Evolutionary conservation across 2,888 invertebrate species (phyloP).

Genomic region (Phyto melanocephala): DNA sequence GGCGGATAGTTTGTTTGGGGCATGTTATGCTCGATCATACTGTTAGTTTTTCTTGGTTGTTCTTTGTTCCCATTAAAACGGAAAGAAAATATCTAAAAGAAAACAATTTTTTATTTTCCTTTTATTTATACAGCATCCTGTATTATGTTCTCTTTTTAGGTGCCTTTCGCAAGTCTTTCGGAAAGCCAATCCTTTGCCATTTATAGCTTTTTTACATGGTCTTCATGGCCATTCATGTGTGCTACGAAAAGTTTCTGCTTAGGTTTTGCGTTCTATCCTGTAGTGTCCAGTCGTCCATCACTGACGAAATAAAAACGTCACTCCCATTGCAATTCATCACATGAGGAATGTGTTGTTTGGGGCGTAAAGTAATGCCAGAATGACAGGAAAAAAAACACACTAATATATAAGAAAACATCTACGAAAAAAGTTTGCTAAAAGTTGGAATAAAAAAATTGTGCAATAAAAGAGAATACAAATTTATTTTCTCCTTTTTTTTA

Average conservation of each 20-base stretch:
- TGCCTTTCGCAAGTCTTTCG: conserved; percentile 12
- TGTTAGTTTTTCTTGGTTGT: conserved; percentile 37
- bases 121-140: conserved; percentile 40
- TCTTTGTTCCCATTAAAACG: conserved; percentile 26
- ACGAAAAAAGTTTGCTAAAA: conserved; percentile 38
- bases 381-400: not conserved
- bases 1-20: conserved; percentile 1
- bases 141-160: not conserved
- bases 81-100: conserved; percentile 26
- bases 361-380: conserved; percentile 50
- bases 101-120: conserved; percentile 20
- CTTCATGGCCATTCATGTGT: not conserved
- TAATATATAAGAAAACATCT: conserved; percentile 7
- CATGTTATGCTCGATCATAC: conserved; percentile 14
- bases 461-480: conserved; percentile 48
- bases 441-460: conserved; percentile 31
- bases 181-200: conserved; percentile 48
- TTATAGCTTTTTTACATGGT: not conserved
- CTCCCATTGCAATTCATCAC: conserved; percentile 78
- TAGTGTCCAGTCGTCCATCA: conserved; percentile 73
- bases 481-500: conserved; percentile 27
- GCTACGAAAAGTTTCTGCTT: conserved; percentile 28
- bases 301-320: conserved; percentile 77
- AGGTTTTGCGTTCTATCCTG: conserved; percentile 42
- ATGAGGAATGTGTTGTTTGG: conserved; percentile 74